Evolutionary conservation across 2,797 vertebrate genomes (phyloP).

Genomic region (Pagetopsis macropterus): DNA sequence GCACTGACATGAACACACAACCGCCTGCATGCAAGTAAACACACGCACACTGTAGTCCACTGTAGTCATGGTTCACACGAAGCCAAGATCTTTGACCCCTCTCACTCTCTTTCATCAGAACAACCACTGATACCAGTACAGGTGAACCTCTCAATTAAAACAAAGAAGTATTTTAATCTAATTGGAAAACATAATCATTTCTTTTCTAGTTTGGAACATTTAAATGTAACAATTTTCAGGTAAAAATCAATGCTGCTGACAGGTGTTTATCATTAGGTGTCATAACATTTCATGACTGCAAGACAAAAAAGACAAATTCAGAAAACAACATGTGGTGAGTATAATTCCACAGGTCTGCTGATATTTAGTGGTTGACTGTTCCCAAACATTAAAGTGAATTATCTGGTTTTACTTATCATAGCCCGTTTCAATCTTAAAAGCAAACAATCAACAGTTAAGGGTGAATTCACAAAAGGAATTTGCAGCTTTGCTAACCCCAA

Average conservation of each 20-base stretch:
- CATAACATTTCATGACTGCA: not conserved
- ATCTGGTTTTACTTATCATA: not conserved
- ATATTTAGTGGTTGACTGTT: constrained; percentile 14
- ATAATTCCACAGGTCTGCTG: not conserved
- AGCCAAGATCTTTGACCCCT: constrained; percentile 45
- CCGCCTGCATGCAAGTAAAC: constrained; percentile 17
- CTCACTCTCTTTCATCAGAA: constrained; percentile 8
- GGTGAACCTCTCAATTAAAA: not conserved
- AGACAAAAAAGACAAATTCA: not conserved
- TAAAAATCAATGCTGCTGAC: not conserved
- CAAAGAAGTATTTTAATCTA: not conserved
- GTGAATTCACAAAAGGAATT: too few relatives aligned
- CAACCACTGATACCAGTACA: constrained; percentile 16
- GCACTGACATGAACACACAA: constrained; percentile 54
- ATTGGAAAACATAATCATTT: not conserved
- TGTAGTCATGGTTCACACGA: constrained; percentile 4
- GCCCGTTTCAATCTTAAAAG: not conserved
- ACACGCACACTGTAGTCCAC: not conserved
- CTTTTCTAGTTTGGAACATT: not conserved
- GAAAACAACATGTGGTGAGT: not conserved
- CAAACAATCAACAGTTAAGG: not conserved
- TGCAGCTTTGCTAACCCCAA: too few relatives aligned
- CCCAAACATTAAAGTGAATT: not conserved
- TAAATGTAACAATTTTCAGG: not conserved
- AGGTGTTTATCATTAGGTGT: not conserved